Evolutionary conservation across 1,140 invertebrate genomes (phyloP).

Genomic region (Temnothorax curvispinosus): DNA sequence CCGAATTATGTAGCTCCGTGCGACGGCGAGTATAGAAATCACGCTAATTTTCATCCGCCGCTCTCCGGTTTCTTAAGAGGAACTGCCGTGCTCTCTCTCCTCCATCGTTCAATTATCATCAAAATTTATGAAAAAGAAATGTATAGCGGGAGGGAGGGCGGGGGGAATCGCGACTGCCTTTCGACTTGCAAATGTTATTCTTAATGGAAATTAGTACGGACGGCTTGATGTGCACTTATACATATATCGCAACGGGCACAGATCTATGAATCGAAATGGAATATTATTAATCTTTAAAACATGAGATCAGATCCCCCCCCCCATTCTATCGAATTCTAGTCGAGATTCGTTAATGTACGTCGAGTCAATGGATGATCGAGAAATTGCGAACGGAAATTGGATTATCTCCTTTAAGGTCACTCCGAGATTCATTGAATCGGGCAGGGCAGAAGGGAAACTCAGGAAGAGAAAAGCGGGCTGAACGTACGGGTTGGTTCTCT

Average conservation of each 20-base stretch:
- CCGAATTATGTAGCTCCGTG: conserved; percentile 45
- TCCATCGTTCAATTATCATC: conserved; percentile 42
- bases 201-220: conserved; percentile 27
- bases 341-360: neutral
- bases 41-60: conserved; percentile 54
- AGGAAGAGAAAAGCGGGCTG: neutral
- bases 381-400: conserved; percentile 39
- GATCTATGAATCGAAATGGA: neutral
- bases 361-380: conserved; percentile 16
- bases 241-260: neutral
- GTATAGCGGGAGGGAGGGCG: too few species aligned
- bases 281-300: conserved; percentile 40
- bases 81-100: neutral
- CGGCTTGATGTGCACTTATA: neutral
- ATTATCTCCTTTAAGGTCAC: conserved; percentile 73
- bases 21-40: conserved; percentile 54
- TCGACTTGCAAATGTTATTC: conserved; percentile 50
- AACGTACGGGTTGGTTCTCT: neutral
- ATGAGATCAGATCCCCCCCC: neutral
- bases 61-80: conserved; percentile 8
- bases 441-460: neutral
- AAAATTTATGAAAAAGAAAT: conserved; percentile 32
- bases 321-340: neutral
- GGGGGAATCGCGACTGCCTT: conserved; percentile 1
- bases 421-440: conserved; percentile 77